Base-by-base conservation (phyloP, 2,888 invertebrate species). In the Byasa hedistus region DNA sequence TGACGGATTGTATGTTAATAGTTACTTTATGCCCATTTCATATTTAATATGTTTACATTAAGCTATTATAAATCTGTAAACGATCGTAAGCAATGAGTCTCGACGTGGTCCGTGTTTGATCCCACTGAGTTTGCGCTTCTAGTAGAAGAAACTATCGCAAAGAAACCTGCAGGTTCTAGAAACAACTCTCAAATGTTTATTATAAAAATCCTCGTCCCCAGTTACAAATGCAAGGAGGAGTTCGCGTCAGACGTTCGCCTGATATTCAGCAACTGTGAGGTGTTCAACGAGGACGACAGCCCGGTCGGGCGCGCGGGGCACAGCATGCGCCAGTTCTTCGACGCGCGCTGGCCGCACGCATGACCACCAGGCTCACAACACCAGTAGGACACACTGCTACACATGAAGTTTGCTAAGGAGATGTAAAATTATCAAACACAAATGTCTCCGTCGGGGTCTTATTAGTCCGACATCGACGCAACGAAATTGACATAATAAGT, bases 241-340 rank as follows among this genome's bases (percentile, higher is more conserved):
- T 99, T 99, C 91, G 96, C 97, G 68, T 93, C 95, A 2, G 99
- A 99, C 91, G 96, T 98, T 23, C 94, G 98, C 12, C 95, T 98
- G 74, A 98, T 99, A 80, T 99, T 99, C 92, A 96, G 97, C 89
- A 99, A 99, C 91, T 99, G 99, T 87, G 98, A 98, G 85, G 96
- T 97, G 64, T 99, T 99, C 92, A 99, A 99, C 87, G 99, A 99
- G 85, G 99, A 99, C 85, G 98, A 99, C 88, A 98, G 98, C 75
- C 98, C 98, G 0, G 98, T 99, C 56, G 99, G 99, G 2, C 96
- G 98, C 79, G 98, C 99, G 19, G 99, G 99, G 0, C 98, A 98
- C 86, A 95, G 94, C 79, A 96, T 99, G 96, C 92, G 98, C 36
- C 95, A 95, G 84, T 98, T 97, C 93, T 99, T 99, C 86, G 97